phyloP scores from a whole-genome alignment of 2,797 vertebrate species.

The Microcaecilia unicolor region DNA sequence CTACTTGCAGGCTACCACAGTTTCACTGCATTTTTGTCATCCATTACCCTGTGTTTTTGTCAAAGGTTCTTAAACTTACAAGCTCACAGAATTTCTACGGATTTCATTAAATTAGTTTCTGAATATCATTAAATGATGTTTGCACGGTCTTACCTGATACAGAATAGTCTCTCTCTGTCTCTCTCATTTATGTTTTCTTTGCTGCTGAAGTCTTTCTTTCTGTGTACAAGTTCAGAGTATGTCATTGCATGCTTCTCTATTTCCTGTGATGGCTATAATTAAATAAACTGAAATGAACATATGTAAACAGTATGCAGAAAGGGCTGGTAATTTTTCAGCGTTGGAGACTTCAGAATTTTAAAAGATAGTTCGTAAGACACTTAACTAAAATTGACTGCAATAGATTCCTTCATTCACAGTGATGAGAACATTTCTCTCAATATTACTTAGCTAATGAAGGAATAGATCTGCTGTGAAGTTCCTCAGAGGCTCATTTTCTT shows the following conservation, averaged over 20 bases:
- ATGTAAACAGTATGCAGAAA: constrained; percentile 10
- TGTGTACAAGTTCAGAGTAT: constrained; percentile 1
- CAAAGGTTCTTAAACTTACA: too few species aligned
- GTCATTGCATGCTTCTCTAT: constrained; percentile 1
- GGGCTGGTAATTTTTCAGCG: constrained; percentile 43
- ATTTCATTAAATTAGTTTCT: too few species aligned
- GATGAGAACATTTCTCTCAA: constrained; percentile 77
- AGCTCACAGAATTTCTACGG: too few species aligned
- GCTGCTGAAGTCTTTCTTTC: too few species aligned
- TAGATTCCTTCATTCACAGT: constrained; percentile 53
- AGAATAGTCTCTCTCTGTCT: too few species aligned
- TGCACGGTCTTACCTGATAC: too few species aligned
- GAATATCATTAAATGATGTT: too few species aligned
- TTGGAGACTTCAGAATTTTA: constrained; percentile 46
- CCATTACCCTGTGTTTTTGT: too few species aligned
- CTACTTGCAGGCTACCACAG: too few species aligned
- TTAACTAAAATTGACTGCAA: constrained; percentile 42
- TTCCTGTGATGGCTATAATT: not conserved
- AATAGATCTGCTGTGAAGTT: constrained; percentile 63
- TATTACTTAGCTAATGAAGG: constrained; percentile 80
- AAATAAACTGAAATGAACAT: constrained; percentile 28
- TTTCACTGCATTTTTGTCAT: too few species aligned
- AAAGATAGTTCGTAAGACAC: constrained; percentile 47
- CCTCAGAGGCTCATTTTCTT: constrained; percentile 77
- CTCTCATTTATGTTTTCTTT: accelerated